A percentile compares a stretch with the other conserved stretches of the same genome.
These are phyloP conservation scores for Salvelinus sp. DNA, from an alignment of 2,113 vertebrate genomes.

Conservation along the genomic window DNA sequence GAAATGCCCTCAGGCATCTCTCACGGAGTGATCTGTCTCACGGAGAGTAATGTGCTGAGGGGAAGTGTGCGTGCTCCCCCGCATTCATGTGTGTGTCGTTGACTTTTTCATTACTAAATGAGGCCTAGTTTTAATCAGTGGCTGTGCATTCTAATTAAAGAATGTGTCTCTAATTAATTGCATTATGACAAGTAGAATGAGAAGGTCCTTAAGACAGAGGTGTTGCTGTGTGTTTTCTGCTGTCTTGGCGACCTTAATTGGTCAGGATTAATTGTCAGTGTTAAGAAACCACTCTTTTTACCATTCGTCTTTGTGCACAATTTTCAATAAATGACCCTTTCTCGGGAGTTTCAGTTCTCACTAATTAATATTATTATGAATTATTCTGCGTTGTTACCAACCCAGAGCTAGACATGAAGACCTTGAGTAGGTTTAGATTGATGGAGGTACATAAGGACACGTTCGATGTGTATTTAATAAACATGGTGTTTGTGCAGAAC, in stretches of 20 bases:
- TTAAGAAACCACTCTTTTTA: slow-evolving; percentile 31
- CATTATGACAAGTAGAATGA: slow-evolving; percentile 48
- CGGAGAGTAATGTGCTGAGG: neutral
- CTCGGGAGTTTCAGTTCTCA: neutral
- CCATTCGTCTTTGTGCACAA: neutral
- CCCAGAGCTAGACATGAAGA: neutral
- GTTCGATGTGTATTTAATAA: no score
- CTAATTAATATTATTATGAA: slow-evolving; percentile 1
- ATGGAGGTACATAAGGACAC: neutral
- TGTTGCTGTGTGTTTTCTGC: slow-evolving; percentile 38
- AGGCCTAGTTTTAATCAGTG: slow-evolving; percentile 45
- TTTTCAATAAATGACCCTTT: neutral
- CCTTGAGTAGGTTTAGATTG: neutral
- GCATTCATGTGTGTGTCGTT: neutral
- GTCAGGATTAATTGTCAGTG: slow-evolving; percentile 54
- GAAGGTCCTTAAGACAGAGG: slow-evolving; percentile 46
- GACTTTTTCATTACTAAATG: neutral
- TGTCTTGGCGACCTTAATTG: slow-evolving; percentile 33
- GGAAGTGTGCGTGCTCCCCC: neutral
- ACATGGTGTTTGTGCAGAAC: neutral
- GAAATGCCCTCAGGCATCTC: slow-evolving; percentile 2
- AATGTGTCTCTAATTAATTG: slow-evolving; percentile 4
- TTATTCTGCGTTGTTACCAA: neutral
- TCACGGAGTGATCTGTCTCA: neutral
- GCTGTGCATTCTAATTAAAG: slow-evolving; percentile 56